Conservation (phyloP, 2,797 vertebrate genomes). For the Centropyge bicolor region DNA sequence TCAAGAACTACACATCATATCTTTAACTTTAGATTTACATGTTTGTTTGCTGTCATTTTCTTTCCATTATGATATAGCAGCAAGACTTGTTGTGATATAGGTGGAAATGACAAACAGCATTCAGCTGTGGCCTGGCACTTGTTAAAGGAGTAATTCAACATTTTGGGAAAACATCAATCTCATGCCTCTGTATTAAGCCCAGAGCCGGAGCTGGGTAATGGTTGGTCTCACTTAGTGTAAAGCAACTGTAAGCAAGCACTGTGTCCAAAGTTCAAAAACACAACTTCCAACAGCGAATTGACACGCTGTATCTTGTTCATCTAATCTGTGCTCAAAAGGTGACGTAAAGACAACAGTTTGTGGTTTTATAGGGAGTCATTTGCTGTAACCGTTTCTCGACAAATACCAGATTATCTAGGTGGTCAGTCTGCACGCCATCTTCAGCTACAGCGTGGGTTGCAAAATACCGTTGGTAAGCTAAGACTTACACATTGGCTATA, state of each 20-base stretch:
- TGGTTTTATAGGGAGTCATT: not conserved
- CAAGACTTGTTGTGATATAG: not conserved
- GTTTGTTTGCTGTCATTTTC: too few species aligned
- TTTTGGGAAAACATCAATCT: not conserved
- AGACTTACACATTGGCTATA: not conserved
- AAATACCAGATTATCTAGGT: not conserved
- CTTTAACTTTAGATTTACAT: not conserved
- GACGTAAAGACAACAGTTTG: not conserved
- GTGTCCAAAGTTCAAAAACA: not conserved
- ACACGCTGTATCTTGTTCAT: not conserved
- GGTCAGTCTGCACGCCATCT: not conserved
- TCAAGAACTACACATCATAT: not conserved
- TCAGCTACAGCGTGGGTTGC: not conserved
- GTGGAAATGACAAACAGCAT: not conserved
- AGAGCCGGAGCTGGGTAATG: not conserved
- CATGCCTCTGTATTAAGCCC: not conserved
- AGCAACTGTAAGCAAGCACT: not conserved
- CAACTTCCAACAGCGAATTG: not conserved
- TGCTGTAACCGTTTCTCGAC: slow-evolving; percentile 1
- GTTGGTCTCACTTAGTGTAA: slow-evolving; percentile 4
- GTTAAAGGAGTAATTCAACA: not conserved
- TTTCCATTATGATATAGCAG: too few species aligned
- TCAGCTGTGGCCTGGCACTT: not conserved
- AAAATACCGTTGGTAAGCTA: not conserved
- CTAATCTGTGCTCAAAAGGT: not conserved